Evolutionary conservation across 2,113 vertebrate species (phyloP).

Genomic region (Vidua chalybeata): DNA sequence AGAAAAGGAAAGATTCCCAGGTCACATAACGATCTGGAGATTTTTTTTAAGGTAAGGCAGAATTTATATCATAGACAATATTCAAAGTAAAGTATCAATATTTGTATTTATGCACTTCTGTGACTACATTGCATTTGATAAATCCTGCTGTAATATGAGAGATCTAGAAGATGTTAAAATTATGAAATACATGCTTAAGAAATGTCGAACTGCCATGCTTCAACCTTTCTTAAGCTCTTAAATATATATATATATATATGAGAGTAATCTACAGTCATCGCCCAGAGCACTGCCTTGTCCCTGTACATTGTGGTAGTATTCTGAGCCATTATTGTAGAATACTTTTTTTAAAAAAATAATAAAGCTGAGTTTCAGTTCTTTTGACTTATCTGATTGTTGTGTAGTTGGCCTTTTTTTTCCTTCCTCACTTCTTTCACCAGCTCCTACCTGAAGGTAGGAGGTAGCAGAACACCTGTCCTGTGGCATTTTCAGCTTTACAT

Average conservation of each 20-base stretch:
- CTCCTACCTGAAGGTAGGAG: not conserved
- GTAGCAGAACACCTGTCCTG: not conserved
- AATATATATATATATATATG: not conserved
- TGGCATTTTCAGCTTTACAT: not conserved
- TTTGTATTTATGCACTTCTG: slow-evolving; percentile 50
- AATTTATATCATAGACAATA: slow-evolving; percentile 19
- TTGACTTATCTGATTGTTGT: not conserved
- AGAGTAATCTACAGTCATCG: slow-evolving; percentile 62
- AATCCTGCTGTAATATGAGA: slow-evolving; percentile 12
- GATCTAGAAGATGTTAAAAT: slow-evolving; percentile 4
- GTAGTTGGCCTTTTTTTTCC: not conserved
- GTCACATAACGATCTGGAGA: slow-evolving; percentile 14
- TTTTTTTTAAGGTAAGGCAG: slow-evolving; percentile 54
- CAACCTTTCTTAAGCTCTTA: slow-evolving; percentile 26
- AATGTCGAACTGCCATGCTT: not conserved
- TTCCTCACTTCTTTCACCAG: not conserved
- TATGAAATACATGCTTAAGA: not conserved
- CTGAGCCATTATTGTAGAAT: slow-evolving; percentile 66
- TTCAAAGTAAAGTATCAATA: slow-evolving; percentile 14
- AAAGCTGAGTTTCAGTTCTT: slow-evolving; percentile 19
- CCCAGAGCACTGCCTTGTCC: slow-evolving; percentile 59
- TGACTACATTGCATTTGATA: slow-evolving; percentile 31
- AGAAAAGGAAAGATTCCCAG: slow-evolving; percentile 24
- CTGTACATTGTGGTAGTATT: slow-evolving; percentile 20
- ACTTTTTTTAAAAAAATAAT: not conserved